Conservation (phyloP, 2,113 vertebrate genomes). For the Poecilia latipinna region DNA sequence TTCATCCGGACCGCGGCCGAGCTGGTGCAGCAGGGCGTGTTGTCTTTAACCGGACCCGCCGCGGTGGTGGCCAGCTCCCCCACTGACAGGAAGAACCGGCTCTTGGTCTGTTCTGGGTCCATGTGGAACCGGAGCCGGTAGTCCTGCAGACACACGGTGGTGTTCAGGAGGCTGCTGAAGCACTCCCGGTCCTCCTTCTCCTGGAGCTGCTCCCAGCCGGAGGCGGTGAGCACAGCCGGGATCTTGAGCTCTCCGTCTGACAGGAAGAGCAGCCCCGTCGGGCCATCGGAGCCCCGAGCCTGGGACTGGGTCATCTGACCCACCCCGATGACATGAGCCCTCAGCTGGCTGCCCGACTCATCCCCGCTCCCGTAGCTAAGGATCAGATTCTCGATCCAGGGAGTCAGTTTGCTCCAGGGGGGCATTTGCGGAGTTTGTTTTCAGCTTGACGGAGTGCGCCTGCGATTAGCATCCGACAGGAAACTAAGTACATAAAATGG, state of each 20-base stretch:
- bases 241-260: conserved; percentile 67
- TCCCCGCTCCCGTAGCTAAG: conserved; percentile 23
- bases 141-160: conserved; percentile 44
- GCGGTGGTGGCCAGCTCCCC: conserved; percentile 28
- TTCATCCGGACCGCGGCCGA: conserved; percentile 40
- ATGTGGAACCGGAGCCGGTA: conserved; percentile 57
- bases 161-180: conserved; percentile 52
- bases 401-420: conserved; percentile 11
- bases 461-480: background rate
- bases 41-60: conserved; percentile 11
- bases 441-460: background rate
- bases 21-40: conserved; percentile 38
- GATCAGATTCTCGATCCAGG: conserved; percentile 67
- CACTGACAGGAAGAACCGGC: conserved; percentile 58
- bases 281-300: conserved; percentile 14
- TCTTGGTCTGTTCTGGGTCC: conserved; percentile 17
- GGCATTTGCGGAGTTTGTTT: conserved; percentile 31
- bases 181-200: conserved; percentile 59
- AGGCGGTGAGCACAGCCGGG: conserved; percentile 56
- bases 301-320: conserved; percentile 57
- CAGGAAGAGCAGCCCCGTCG: conserved; percentile 53
- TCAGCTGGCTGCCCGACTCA: conserved; percentile 18
- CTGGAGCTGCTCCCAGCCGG: conserved; percentile 63
- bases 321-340: conserved; percentile 59
- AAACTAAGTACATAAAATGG: background rate